Evolutionary conservation across 2,888 invertebrate species (phyloP).

Genomic region (Diarsia dahlii): DNA sequence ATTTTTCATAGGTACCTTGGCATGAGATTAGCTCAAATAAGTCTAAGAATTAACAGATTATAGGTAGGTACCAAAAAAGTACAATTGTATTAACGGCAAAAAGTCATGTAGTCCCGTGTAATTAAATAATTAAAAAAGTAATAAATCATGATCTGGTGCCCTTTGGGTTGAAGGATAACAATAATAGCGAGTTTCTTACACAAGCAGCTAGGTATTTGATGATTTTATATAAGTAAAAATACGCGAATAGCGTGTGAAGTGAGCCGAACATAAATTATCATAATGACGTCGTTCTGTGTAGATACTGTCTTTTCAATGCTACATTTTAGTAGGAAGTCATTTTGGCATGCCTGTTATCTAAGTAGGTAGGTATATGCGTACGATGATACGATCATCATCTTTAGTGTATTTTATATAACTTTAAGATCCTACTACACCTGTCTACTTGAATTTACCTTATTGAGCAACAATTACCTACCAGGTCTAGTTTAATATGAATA

Average conservation of each 20-base stretch:
- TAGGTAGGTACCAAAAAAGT: too few species aligned
- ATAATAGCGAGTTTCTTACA: neutral
- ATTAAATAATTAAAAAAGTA: constrained; percentile 4
- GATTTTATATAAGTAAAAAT: neutral
- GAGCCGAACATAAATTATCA: constrained; percentile 31
- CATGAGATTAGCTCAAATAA: too few species aligned
- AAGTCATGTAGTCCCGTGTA: too few species aligned
- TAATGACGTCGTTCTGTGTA: constrained; percentile 14
- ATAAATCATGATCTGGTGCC: constrained; percentile 4
- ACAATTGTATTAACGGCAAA: too few species aligned
- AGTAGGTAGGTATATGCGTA: too few species aligned
- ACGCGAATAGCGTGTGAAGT: neutral
- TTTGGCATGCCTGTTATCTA: constrained; percentile 8
- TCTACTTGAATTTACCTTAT: neutral
- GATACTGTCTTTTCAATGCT: constrained; percentile 34
- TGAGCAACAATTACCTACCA: neutral
- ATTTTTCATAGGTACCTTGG: too few species aligned
- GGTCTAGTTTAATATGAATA: neutral
- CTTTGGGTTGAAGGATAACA: constrained; percentile 27
- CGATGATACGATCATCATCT: neutral
- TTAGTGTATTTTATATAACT: constrained; percentile 2
- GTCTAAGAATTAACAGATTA: too few species aligned
- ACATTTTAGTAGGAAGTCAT: constrained; percentile 12
- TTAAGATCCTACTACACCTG: too few species aligned
- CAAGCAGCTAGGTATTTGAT: neutral